These are phyloP conservation scores for Ligdia adustata DNA, from an alignment of 2,888 invertebrate species.

Conservation along the genomic window DNA sequence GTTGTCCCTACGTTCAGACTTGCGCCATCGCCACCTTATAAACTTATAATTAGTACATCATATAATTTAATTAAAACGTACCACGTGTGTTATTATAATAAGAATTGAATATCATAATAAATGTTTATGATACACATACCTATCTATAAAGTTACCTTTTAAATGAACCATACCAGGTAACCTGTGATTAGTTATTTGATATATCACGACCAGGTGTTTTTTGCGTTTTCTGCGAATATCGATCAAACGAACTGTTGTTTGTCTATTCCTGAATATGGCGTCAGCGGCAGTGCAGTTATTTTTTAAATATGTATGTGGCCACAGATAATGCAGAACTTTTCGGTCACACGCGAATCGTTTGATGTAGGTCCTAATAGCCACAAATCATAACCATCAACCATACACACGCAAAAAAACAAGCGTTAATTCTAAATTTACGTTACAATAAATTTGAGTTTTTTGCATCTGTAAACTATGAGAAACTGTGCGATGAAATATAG, in stretches of 20 bases:
- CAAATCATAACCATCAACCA: slow-evolving; percentile 64
- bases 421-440: slow-evolving; percentile 74
- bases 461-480: slow-evolving; percentile 51
- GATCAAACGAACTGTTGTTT: slow-evolving; percentile 40
- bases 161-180: no score
- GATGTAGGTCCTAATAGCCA: slow-evolving; percentile 70
- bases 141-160: slow-evolving; percentile 1
- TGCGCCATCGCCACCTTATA: slow-evolving; percentile 20
- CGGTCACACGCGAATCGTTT: slow-evolving; percentile 68
- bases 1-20: no score
- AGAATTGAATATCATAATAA: slow-evolving; percentile 7
- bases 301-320: slow-evolving; percentile 35
- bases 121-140: slow-evolving; percentile 8
- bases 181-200: slow-evolving; percentile 28
- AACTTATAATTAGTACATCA: slow-evolving; percentile 5
- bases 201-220: slow-evolving; percentile 42
- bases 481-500: slow-evolving; percentile 60
- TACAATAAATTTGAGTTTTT: slow-evolving; percentile 55
- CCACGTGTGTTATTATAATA: slow-evolving; percentile 1
- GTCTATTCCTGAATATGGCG: slow-evolving; percentile 32
- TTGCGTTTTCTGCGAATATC: slow-evolving; percentile 36
- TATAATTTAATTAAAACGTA: slow-evolving; percentile 12
- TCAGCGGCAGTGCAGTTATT: slow-evolving; percentile 35
- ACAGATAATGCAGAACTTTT: slow-evolving; percentile 38
- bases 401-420: slow-evolving; percentile 61